These are phyloP conservation scores for Oncorhynchus keta DNA, from an alignment of 2,113 vertebrate genomes.

Conservation along the genomic window DNA sequence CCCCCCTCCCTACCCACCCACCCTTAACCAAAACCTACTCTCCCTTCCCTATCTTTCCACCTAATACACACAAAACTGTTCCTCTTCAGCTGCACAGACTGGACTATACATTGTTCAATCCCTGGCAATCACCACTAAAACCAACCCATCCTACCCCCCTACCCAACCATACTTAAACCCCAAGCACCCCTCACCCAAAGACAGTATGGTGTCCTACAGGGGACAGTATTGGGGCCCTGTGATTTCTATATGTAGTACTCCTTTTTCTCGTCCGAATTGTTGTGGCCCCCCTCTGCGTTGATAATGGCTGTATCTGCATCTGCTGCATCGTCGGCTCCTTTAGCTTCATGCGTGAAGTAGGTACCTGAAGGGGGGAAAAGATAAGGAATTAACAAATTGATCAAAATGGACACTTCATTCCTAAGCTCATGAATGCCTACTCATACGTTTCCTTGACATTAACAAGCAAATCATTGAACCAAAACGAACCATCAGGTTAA, in stretches of 20 bases:
- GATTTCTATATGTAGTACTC: conserved; percentile 97
- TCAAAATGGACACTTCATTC: too few species aligned
- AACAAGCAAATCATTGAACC: neutral
- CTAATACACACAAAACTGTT: conserved; percentile 69
- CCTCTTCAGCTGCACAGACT: conserved; percentile 69
- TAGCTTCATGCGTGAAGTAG: conserved; percentile 99
- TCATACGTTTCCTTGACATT: neutral
- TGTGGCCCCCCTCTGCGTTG: conserved; percentile 98
- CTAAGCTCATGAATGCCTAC: neutral
- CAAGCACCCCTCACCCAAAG: conserved; percentile 28
- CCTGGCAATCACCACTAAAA: conserved; percentile 49
- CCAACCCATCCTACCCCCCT: conserved; percentile 16
- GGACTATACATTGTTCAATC: conserved; percentile 70
- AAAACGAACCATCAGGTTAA: neutral
- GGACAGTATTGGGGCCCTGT: conserved; percentile 75
- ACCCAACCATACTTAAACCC: conserved; percentile 28
- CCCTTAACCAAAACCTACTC: conserved; percentile 13
- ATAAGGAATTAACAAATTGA: conserved; percentile 13
- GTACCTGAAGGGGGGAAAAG: conserved; percentile 81
- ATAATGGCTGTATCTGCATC: conserved; percentile 99
- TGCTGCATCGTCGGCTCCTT: conserved; percentile 97
- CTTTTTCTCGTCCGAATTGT: conserved; percentile 98
- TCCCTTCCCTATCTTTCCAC: conserved; percentile 17
- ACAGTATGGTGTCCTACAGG: conserved; percentile 61
- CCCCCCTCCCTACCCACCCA: neutral